Conservation (phyloP, 2,113 vertebrate genomes). For the Malurus melanocephalus region DNA sequence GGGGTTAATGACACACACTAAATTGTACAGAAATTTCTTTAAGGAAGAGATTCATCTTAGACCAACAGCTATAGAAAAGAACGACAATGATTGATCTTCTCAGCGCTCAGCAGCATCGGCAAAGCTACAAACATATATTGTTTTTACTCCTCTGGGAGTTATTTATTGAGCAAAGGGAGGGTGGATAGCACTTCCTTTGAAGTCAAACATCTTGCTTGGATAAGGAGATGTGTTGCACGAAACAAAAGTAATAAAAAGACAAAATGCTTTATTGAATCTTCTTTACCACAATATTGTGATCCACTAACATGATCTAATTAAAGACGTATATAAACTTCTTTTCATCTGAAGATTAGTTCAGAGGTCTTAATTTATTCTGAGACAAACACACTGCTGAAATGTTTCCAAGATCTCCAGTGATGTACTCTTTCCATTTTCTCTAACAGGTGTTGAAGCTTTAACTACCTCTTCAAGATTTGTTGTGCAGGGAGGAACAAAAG, state of each 20-base stretch:
- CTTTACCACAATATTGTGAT: slow-evolving; percentile 76
- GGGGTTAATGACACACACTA: slow-evolving; percentile 9
- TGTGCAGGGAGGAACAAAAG: background rate
- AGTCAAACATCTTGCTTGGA: slow-evolving; percentile 77
- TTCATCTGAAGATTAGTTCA: slow-evolving; percentile 75
- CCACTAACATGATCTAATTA: slow-evolving; percentile 77
- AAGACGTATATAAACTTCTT: slow-evolving; percentile 69
- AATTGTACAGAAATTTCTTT: slow-evolving; percentile 30
- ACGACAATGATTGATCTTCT: slow-evolving; percentile 65
- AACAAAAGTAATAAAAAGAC: slow-evolving; percentile 78
- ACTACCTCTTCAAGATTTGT: slow-evolving; percentile 27
- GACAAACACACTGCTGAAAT: slow-evolving; percentile 53
- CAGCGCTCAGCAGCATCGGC: slow-evolving; percentile 39
- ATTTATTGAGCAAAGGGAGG: slow-evolving; percentile 74
- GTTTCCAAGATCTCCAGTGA: slow-evolving; percentile 58
- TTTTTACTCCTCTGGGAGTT: slow-evolving; percentile 62
- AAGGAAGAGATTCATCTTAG: slow-evolving; percentile 47
- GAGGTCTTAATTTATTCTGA: slow-evolving; percentile 66
- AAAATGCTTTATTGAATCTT: slow-evolving; percentile 81
- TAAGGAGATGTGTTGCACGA: slow-evolving; percentile 71
- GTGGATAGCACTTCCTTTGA: slow-evolving; percentile 73
- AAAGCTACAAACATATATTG: slow-evolving; percentile 63
- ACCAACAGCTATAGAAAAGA: slow-evolving; percentile 30
- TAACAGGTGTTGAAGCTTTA: slow-evolving; percentile 51
- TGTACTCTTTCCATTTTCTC: slow-evolving; percentile 57